Conservation (phyloP, 2,113 vertebrate genomes). For the Hydrochoerus hydrochaeris region DNA sequence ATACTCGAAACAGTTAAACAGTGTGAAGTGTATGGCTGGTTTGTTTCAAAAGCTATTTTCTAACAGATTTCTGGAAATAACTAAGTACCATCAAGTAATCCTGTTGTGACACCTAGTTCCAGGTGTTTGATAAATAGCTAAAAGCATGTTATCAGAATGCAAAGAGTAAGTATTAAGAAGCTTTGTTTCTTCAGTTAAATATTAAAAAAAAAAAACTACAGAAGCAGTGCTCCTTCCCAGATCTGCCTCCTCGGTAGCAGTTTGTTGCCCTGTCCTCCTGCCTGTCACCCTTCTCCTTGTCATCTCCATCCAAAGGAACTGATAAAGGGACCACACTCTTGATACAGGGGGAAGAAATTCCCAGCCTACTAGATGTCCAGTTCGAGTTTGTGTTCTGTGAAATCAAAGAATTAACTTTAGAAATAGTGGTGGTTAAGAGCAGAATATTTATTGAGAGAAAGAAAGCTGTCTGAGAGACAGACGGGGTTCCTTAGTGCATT, state of each 20-base stretch:
- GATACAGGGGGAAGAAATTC: no score
- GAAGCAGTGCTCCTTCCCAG: neutral
- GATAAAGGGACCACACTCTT: neutral
- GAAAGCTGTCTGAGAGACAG: no score
- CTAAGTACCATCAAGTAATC: neutral
- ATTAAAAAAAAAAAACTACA: neutral
- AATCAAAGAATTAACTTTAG: no score
- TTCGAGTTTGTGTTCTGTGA: no score
- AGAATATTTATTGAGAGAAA: no score
- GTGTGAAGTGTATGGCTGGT: neutral
- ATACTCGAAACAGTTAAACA: neutral
- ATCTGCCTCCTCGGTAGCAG: neutral
- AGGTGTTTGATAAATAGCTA: no score
- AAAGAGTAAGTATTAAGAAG: neutral
- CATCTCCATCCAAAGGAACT: neutral
- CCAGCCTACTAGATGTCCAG: no score
- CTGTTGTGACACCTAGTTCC: neutral
- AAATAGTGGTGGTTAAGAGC: no score
- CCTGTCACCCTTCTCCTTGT: neutral
- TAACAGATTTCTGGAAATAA: conserved; percentile 37
- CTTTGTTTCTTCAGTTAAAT: neutral
- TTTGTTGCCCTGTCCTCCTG: neutral
- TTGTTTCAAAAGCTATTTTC: conserved; percentile 1
- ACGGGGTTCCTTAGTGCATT: no score
- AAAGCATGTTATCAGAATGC: conserved; percentile 34